phyloP scores from a whole-genome alignment of 2,888 invertebrate species.

The Xanthia icteritia region DNA sequence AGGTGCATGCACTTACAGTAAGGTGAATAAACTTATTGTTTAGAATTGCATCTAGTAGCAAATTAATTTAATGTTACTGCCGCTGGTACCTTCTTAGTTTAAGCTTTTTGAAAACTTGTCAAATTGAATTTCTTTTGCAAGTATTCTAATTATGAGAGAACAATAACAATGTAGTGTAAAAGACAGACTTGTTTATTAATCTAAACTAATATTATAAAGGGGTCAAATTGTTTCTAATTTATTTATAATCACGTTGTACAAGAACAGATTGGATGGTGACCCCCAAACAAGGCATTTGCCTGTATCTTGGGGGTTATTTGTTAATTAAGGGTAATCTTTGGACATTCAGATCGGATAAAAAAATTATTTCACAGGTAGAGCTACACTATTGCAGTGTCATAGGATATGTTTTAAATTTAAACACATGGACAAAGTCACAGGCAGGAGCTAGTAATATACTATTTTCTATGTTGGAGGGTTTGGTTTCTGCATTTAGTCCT shows the following conservation, averaged over 20 bases:
- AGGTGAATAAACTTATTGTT: slow-evolving; percentile 1
- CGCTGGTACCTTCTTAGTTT: not conserved
- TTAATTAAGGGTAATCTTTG: not conserved
- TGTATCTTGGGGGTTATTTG: too few relatives aligned
- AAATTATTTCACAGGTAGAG: not conserved
- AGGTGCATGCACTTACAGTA: not conserved
- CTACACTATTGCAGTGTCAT: not conserved
- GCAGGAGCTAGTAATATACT: too few relatives aligned
- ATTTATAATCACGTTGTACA: too few relatives aligned
- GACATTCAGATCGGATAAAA: too few relatives aligned
- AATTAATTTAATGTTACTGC: not conserved
- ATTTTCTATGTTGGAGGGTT: too few relatives aligned
- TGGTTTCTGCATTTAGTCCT: too few relatives aligned
- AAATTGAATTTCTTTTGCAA: not conserved
- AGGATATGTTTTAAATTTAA: not conserved
- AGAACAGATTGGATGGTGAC: too few relatives aligned
- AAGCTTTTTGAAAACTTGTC: not conserved
- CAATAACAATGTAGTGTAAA: not conserved
- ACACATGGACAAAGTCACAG: not conserved
- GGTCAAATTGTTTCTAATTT: not conserved
- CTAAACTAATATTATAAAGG: not conserved
- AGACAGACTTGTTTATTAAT: not conserved
- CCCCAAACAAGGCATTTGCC: too few relatives aligned
- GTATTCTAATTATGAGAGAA: not conserved
- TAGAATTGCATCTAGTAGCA: not conserved